Conservation (phyloP, 2,888 invertebrate genomes). For the Folsomia manolachei region DNA sequence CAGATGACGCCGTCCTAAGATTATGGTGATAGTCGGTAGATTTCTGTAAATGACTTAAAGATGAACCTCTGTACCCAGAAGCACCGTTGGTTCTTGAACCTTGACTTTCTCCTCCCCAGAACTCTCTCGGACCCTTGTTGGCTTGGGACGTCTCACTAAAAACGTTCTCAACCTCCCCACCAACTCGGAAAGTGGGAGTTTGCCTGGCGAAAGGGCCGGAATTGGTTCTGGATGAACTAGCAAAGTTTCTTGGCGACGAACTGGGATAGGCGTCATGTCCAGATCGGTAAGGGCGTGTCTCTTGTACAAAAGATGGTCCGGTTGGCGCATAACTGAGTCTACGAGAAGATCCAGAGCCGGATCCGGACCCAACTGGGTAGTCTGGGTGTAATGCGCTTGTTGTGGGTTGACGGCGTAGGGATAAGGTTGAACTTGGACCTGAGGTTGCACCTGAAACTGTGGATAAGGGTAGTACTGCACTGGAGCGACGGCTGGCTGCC, state of each 20-base stretch:
- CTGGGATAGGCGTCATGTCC: slow-evolving; percentile 33
- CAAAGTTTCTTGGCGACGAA: slow-evolving; percentile 46
- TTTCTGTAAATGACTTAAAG: slow-evolving; percentile 29
- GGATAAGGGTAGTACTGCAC: not conserved
- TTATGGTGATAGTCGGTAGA: slow-evolving; percentile 19
- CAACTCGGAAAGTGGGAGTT: slow-evolving; percentile 22
- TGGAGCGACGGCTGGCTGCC: slow-evolving; percentile 23
- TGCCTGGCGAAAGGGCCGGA: not conserved
- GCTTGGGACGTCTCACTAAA: slow-evolving; percentile 7
- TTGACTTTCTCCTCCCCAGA: not conserved
- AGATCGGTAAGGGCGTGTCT: slow-evolving; percentile 26
- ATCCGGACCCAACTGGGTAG: slow-evolving; percentile 34
- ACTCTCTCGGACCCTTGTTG: not conserved
- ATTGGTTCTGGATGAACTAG: slow-evolving; percentile 45
- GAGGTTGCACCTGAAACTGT: slow-evolving; percentile 2
- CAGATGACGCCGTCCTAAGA: slow-evolving; percentile 12
- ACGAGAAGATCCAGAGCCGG: slow-evolving; percentile 41
- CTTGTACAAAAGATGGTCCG: slow-evolving; percentile 35
- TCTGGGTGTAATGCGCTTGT: slow-evolving; percentile 9
- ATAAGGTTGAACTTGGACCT: not conserved
- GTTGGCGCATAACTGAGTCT: slow-evolving; percentile 39
- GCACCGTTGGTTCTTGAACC: slow-evolving; percentile 32
- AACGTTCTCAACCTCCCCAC: slow-evolving; percentile 19
- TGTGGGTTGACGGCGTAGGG: slow-evolving; percentile 15
- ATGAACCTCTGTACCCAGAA: slow-evolving; percentile 46